Conservation (phyloP, 1,140 invertebrate species). For the Brachionus sp. region DNA sequence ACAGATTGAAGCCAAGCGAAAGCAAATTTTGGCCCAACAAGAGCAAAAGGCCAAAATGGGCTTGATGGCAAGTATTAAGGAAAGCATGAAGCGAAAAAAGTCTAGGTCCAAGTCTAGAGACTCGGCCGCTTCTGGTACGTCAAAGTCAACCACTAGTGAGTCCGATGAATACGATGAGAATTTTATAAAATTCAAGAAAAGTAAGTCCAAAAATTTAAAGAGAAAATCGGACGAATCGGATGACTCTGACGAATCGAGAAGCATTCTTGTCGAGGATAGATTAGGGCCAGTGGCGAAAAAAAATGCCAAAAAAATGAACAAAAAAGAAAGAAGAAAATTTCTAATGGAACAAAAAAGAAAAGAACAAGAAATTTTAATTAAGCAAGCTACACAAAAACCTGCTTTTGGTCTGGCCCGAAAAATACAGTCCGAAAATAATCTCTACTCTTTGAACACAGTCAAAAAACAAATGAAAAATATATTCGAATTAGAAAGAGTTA, state of each 20-base stretch:
- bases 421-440: constrained; percentile 25
- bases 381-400: not conserved
- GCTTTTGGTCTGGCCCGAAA: not conserved
- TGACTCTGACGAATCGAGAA: not conserved
- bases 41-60: not conserved
- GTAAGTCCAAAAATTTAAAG: constrained; percentile 16
- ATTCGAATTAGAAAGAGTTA: not conserved
- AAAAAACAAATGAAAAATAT: not conserved
- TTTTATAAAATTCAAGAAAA: constrained; percentile 35
- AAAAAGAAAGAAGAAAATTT: constrained; percentile 9
- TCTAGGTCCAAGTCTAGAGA: not conserved
- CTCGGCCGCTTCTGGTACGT: not conserved
- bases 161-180: constrained; percentile 26
- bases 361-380: not conserved
- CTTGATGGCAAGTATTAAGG: constrained; percentile 2
- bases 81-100: constrained; percentile 8
- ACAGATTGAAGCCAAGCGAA: constrained; percentile 1
- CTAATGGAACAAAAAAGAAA: not conserved
- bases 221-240: constrained; percentile 13
- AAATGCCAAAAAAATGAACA: not conserved
- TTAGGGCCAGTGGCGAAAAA: not conserved
- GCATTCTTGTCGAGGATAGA: constrained; percentile 1
- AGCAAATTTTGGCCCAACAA: not conserved
- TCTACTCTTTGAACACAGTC: not conserved
- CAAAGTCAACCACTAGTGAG: not conserved